Conservation (phyloP, 1,140 invertebrate species). For the Drosophila truncata region DNA sequence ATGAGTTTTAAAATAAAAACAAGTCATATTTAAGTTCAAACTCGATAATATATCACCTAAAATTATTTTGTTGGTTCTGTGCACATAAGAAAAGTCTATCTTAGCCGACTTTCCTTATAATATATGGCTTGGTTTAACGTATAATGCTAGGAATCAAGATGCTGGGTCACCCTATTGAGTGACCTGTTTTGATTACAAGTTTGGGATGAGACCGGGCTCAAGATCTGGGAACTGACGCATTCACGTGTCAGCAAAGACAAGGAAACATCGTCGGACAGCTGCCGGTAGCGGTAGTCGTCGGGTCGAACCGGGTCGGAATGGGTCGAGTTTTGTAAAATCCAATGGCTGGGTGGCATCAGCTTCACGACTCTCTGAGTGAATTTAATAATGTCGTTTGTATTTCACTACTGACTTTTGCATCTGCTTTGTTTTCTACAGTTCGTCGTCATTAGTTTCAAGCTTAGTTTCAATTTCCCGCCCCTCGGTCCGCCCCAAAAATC, state of each 20-base stretch:
- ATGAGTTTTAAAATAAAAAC: too few relatives aligned
- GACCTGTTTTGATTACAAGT: conserved; percentile 27
- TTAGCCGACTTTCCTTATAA: not conserved
- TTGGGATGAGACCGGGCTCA: not conserved
- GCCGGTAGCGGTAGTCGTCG: conserved; percentile 62
- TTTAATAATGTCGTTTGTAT: conserved; percentile 82
- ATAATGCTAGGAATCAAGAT: conserved; percentile 12
- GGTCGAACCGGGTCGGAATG: conserved; percentile 18
- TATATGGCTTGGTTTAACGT: not conserved
- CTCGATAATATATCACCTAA: not conserved
- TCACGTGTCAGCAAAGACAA: conserved; percentile 44
- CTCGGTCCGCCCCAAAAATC: conserved; percentile 22
- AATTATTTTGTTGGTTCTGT: not conserved
- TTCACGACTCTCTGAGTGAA: conserved; percentile 64
- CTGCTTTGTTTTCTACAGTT: conserved; percentile 50
- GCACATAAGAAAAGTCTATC: not conserved
- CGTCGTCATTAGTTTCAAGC: conserved; percentile 52
- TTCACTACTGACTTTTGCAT: conserved; percentile 59
- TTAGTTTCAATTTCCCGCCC: conserved; percentile 59
- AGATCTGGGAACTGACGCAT: conserved; percentile 13
- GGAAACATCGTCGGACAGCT: conserved; percentile 73
- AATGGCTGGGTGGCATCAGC: conserved; percentile 37
- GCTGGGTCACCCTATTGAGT: not conserved
- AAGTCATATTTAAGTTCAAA: too few relatives aligned
- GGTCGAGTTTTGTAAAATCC: conserved; percentile 19